These are phyloP conservation scores for Siniperca chuatsi DNA, from an alignment of 2,113 vertebrate species.

Conservation along the genomic window DNA sequence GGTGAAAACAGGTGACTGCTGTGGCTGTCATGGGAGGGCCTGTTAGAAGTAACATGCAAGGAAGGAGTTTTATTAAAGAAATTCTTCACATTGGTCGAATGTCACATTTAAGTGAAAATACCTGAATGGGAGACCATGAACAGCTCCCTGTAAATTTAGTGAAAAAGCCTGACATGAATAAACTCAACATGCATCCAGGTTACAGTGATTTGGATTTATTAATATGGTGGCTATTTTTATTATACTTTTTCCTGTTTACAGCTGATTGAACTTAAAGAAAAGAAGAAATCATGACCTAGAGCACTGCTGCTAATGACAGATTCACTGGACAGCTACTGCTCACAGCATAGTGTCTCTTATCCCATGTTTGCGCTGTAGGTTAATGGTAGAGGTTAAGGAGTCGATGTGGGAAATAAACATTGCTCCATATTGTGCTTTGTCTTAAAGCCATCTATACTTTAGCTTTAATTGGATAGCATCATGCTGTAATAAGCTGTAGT, in stretches of 20 bases:
- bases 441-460: constrained; percentile 57
- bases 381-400: constrained; percentile 53
- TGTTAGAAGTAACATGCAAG: not conserved
- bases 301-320: constrained; percentile 1
- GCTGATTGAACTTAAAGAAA: not conserved
- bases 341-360: not conserved
- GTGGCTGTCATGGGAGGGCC: constrained; percentile 24
- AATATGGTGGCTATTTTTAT: not conserved
- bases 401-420: constrained; percentile 21
- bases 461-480: constrained; percentile 70
- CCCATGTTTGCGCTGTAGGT: constrained; percentile 15
- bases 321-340: not conserved
- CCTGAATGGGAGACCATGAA: not conserved
- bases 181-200: not conserved
- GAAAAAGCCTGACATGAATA: too few relatives aligned
- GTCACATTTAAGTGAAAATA: constrained; percentile 11
- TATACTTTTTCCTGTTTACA: not conserved
- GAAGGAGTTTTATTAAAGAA: constrained; percentile 53
- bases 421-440: constrained; percentile 42
- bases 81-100: constrained; percentile 3
- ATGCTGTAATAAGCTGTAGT: constrained; percentile 64
- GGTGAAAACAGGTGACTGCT: constrained; percentile 28
- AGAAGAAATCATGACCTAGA: not conserved
- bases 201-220: not conserved
- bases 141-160: not conserved